A percentile compares a stretch with the other conserved stretches of the same genome.
phyloP scores from a whole-genome alignment of 2,113 vertebrate genomes.

The Chloroceryle aenea region DNA sequence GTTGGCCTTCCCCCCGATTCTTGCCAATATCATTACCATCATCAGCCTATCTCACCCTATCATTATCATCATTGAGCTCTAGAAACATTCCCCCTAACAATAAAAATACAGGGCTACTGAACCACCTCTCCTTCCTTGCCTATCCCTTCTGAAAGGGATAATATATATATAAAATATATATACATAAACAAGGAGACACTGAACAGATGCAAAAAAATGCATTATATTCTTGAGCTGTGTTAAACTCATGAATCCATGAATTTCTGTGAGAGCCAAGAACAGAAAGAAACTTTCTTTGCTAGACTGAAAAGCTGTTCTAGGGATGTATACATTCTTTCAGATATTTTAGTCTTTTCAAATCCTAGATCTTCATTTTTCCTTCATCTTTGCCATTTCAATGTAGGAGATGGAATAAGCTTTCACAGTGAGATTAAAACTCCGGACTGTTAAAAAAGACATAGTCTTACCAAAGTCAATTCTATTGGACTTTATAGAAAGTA shows the following conservation, averaged over 20 bases:
- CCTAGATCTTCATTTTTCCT: neutral
- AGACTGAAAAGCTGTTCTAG: neutral
- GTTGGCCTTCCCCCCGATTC: neutral
- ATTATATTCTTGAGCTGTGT: neutral
- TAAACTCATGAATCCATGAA: neutral
- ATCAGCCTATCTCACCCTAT: neutral
- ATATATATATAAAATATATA: neutral
- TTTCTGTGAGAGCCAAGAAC: neutral
- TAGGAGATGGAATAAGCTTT: slow-evolving; percentile 47
- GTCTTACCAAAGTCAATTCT: slow-evolving; percentile 31
- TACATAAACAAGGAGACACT: neutral
- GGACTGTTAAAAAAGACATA: slow-evolving; percentile 19
- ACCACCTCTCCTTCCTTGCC: neutral
- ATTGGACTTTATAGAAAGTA: neutral
- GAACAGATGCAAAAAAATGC: neutral
- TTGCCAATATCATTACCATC: neutral
- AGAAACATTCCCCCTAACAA: neutral
- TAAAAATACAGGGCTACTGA: neutral
- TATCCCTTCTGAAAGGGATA: neutral
- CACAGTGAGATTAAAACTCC: slow-evolving; percentile 52
- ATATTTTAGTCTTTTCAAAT: slow-evolving; percentile 1
- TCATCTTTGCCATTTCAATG: neutral
- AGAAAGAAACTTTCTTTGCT: neutral
- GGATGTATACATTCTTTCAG: neutral
- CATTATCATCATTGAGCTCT: neutral